phyloP scores from a whole-genome alignment of 2,888 invertebrate species.

The Dastarcus helophoroides region DNA sequence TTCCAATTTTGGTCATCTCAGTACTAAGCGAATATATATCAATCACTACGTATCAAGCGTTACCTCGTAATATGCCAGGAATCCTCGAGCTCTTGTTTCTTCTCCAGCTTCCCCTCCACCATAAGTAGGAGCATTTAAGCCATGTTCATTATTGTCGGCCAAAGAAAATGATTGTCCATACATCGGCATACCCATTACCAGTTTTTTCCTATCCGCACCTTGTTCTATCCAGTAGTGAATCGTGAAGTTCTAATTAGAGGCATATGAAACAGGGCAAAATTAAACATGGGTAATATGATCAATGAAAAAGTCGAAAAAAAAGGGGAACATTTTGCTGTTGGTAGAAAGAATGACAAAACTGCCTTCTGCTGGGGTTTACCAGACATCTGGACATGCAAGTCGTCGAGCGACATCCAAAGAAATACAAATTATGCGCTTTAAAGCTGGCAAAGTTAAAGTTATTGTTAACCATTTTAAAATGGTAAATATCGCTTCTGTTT shows the following conservation, averaged over 20 bases:
- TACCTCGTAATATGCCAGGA: slow-evolving; percentile 80
- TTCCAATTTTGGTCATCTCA: too few species aligned
- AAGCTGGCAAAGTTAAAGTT: too few species aligned
- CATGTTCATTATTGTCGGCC: slow-evolving; percentile 50
- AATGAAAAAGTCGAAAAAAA: too few species aligned
- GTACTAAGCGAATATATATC: too few species aligned
- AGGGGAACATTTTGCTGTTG: neutral
- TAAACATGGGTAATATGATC: neutral
- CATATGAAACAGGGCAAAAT: neutral
- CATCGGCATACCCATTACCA: slow-evolving; percentile 79
- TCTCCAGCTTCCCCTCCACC: slow-evolving; percentile 86
- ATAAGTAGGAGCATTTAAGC: slow-evolving; percentile 65
- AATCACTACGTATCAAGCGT: too few species aligned
- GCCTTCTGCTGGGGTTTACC: neutral
- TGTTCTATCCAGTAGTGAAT: slow-evolving; percentile 76
- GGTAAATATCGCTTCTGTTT: too few species aligned
- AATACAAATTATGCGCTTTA: too few species aligned
- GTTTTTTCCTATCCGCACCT: slow-evolving; percentile 67
- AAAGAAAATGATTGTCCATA: slow-evolving; percentile 84
- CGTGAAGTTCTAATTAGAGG: slow-evolving; percentile 66
- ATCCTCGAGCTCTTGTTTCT: slow-evolving; percentile 76
- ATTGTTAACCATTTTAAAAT: too few species aligned
- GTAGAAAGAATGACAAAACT: neutral
- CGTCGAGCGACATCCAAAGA: too few species aligned
- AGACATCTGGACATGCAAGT: too few species aligned